Conservation (phyloP, 2,797 vertebrate genomes). For the Paguma larvata region DNA sequence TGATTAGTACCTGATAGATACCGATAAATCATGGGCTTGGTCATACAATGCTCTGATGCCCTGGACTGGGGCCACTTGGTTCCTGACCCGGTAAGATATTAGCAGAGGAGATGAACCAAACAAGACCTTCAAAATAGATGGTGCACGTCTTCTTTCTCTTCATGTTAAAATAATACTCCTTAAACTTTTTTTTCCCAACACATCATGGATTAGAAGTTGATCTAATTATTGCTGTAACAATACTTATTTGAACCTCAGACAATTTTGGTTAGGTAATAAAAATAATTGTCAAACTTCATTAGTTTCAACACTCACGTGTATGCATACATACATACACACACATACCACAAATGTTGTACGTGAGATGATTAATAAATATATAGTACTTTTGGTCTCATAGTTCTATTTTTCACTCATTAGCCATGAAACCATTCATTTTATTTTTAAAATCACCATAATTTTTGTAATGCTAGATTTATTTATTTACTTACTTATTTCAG, state of each 20-base stretch:
- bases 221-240: neutral
- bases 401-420: neutral
- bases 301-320: neutral
- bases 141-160: neutral
- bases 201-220: neutral
- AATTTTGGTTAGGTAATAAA: neutral
- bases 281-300: neutral
- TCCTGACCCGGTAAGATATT: neutral
- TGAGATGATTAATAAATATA: neutral
- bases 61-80: neutral
- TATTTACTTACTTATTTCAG: neutral
- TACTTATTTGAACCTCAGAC: neutral
- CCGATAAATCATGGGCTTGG: neutral
- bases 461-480: neutral
- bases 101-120: neutral
- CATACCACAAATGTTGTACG: neutral
- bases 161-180: neutral
- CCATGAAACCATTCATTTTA: neutral
- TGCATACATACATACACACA: neutral
- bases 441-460: neutral
- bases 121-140: neutral
- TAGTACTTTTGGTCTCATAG: neutral
- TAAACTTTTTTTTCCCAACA: neutral
- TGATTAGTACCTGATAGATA: neutral
- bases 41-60: neutral